These are phyloP conservation scores for Helleia helle DNA, from an alignment of 2,888 invertebrate species.

Conservation along the genomic window DNA sequence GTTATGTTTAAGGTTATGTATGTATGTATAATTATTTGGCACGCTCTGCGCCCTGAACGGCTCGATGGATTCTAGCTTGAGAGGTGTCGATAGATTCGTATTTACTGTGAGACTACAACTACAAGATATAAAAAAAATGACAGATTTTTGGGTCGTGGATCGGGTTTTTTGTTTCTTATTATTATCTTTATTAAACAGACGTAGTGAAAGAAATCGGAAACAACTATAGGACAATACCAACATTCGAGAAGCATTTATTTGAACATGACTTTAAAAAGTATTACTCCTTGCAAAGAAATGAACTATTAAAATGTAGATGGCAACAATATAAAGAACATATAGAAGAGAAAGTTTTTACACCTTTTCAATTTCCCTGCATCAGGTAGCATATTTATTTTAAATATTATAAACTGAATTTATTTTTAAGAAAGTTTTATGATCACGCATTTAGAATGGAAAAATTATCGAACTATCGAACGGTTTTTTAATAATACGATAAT, in stretches of 20 bases:
- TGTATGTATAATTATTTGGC: no score
- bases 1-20: no score
- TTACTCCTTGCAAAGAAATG: constrained; percentile 36
- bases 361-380: constrained; percentile 27
- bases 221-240: constrained; percentile 34
- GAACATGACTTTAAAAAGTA: constrained; percentile 31
- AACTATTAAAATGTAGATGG: constrained; percentile 28
- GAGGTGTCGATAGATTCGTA: no score
- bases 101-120: no score
- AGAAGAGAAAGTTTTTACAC: constrained; percentile 24
- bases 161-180: no score
- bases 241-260: constrained; percentile 37
- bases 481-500: no score
- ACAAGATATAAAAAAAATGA: no score
- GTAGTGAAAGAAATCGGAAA: constrained; percentile 29
- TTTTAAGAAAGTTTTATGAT: background rate
- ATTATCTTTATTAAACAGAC: constrained; percentile 34
- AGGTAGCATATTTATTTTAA: constrained; percentile 25
- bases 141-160: no score
- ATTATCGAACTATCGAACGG: no score
- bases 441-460: background rate
- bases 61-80: no score
- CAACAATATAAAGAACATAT: constrained; percentile 24
- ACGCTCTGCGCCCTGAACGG: no score
- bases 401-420: background rate